Evolutionary conservation across 2,113 vertebrate genomes (phyloP).

Genomic region (Oncorhynchus keta): DNA sequence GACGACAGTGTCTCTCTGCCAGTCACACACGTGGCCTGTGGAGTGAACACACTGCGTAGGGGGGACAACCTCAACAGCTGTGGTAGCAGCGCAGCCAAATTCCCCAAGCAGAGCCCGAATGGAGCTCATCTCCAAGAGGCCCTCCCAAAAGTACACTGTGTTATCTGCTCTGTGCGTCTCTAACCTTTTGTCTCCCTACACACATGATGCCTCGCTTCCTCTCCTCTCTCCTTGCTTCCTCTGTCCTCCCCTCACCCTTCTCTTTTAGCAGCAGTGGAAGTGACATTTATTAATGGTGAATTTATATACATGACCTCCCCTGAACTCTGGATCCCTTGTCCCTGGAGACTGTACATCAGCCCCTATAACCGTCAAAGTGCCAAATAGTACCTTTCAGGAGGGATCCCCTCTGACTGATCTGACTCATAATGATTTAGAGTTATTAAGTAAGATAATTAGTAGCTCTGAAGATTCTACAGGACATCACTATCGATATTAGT

Average conservation of each 20-base stretch:
- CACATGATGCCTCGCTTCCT: constrained; percentile 32
- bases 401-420: constrained; percentile 38
- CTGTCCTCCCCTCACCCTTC: constrained; percentile 24
- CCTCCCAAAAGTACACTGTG: constrained; percentile 51
- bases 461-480: constrained; percentile 43
- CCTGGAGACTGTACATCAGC: constrained; percentile 67
- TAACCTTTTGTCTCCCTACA: constrained; percentile 64
- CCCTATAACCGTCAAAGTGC: constrained; percentile 64
- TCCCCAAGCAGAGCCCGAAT: constrained; percentile 42
- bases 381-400: constrained; percentile 61
- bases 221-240: constrained; percentile 17
- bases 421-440: constrained; percentile 56
- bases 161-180: constrained; percentile 58
- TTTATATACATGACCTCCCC: constrained; percentile 71
- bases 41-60: constrained; percentile 36
- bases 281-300: constrained; percentile 75
- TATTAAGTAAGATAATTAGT: constrained; percentile 52
- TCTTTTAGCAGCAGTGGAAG: constrained; percentile 62
- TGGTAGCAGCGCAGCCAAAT: constrained; percentile 42
- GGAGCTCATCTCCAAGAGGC: constrained; percentile 23
- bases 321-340: constrained; percentile 62
- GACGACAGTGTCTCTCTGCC: constrained; percentile 22
- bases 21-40: constrained; percentile 52
- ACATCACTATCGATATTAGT: constrained; percentile 43
- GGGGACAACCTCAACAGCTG: constrained; percentile 61